Conservation (phyloP, 2,797 vertebrate genomes). For the Ambastaia sidthimunki region DNA sequence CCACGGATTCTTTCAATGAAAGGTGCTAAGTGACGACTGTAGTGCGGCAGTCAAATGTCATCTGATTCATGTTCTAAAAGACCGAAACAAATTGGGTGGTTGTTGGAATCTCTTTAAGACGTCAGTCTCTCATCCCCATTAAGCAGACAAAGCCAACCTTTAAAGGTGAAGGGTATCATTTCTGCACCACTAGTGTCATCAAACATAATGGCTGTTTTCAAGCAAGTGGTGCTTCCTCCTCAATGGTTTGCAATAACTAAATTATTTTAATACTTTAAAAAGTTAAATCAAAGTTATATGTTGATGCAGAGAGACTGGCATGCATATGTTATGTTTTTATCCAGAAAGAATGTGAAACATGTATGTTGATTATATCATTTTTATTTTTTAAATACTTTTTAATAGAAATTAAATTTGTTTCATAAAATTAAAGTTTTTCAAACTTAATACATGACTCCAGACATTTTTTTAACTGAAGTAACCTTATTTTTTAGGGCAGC, state of each 20-base stretch:
- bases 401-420: too few relatives aligned
- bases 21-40: constrained; percentile 41
- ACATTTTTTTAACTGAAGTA: constrained; percentile 19
- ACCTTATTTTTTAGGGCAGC: constrained; percentile 34
- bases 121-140: constrained; percentile 11
- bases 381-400: too few relatives aligned
- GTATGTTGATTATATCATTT: too few relatives aligned
- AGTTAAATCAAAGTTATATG: too few relatives aligned
- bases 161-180: not conserved
- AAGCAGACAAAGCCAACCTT: constrained; percentile 23
- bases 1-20: not conserved
- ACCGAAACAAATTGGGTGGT: constrained; percentile 36
- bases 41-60: constrained; percentile 48
- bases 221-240: not conserved
- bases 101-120: constrained; percentile 32
- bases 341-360: too few relatives aligned
- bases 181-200: not conserved
- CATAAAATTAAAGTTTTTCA: too few relatives aligned
- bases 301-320: too few relatives aligned
- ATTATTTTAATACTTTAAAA: too few relatives aligned
- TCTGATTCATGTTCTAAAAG: constrained; percentile 31
- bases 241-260: too few relatives aligned
- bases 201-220: too few relatives aligned
- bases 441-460: constrained; percentile 2
- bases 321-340: too few relatives aligned